phyloP scores from a whole-genome alignment of 2,797 vertebrate genomes.

The Emys orbicularis region DNA sequence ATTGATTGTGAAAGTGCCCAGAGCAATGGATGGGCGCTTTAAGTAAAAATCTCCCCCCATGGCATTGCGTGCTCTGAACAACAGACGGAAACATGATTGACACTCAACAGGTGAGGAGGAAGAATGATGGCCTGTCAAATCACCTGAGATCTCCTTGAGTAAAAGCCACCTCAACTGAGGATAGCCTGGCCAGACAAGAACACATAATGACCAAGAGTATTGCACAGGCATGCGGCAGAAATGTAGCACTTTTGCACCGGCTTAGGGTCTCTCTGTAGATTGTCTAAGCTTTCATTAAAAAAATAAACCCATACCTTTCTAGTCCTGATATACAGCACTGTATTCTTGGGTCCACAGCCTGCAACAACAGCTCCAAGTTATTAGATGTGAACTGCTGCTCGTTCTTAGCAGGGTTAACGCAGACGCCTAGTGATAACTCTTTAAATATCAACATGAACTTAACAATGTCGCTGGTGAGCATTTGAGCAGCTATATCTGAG shows the following conservation, averaged over 20 bases:
- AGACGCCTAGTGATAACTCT: constrained; percentile 42
- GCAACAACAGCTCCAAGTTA: not conserved
- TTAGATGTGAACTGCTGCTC: not conserved
- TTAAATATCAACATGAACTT: not conserved
- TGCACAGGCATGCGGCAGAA: not conserved
- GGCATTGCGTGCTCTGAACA: not conserved
- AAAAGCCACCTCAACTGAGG: not conserved
- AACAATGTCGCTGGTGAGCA: constrained; percentile 7
- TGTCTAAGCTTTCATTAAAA: not conserved
- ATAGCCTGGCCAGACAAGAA: not conserved
- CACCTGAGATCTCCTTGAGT: not conserved
- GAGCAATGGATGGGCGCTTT: not conserved
- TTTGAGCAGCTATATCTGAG: constrained; percentile 52
- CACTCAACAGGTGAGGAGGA: not conserved
- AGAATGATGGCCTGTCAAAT: not conserved
- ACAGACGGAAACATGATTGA: not conserved
- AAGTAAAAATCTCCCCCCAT: not conserved
- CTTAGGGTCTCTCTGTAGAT: not conserved
- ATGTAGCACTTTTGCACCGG: not conserved
- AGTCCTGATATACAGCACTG: not conserved
- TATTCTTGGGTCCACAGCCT: not conserved
- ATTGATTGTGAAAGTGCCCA: not conserved
- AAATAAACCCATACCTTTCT: not conserved
- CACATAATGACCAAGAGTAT: not conserved
- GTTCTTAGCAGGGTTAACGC: constrained; percentile 47